A percentile compares a stretch with the other conserved stretches of the same genome.
These are phyloP conservation scores for Chaunax sp. DNA, from an alignment of 2,797 vertebrate species.

Conservation along the genomic window DNA sequence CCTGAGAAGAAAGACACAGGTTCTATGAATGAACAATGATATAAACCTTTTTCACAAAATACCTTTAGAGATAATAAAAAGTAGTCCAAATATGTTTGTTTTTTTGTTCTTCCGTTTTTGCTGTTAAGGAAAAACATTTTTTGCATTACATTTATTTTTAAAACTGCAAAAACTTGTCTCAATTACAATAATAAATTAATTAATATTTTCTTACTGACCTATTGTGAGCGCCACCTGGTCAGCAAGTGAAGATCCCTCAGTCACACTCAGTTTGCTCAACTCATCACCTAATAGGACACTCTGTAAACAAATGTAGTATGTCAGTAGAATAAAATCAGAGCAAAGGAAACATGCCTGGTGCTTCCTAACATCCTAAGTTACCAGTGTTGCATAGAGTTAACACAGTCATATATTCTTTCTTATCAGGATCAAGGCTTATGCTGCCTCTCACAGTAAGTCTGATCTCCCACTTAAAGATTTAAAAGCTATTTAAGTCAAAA, in stretches of 20 bases:
- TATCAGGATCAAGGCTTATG: no score
- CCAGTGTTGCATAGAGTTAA: neutral
- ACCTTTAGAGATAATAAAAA: no score
- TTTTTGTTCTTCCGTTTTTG: no score
- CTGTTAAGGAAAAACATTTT: no score
- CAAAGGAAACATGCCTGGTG: neutral
- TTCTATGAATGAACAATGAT: conserved; percentile 1
- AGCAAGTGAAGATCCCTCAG: conserved; percentile 80
- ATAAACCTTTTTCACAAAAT: neutral
- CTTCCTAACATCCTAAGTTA: neutral
- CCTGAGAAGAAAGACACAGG: conserved; percentile 72
- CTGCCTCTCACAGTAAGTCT: no score
- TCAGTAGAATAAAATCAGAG: conserved; percentile 4
- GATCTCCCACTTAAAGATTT: no score
- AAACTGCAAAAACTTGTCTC: no score
- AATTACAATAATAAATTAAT: no score
- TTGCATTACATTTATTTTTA: no score
- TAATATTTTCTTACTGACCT: conserved; percentile 83
- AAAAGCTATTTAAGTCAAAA: no score
- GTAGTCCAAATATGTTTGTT: no score
- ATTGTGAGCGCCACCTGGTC: conserved; percentile 88
- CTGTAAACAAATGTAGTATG: conserved; percentile 70
- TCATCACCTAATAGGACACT: conserved; percentile 82
- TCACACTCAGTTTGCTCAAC: conserved; percentile 79
- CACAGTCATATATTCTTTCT: no score